Evolutionary conservation across 2,797 vertebrate species (phyloP), one percentile per base, ranked within the genome.

Genomic region (Sebastolobus alascanus): DNA sequence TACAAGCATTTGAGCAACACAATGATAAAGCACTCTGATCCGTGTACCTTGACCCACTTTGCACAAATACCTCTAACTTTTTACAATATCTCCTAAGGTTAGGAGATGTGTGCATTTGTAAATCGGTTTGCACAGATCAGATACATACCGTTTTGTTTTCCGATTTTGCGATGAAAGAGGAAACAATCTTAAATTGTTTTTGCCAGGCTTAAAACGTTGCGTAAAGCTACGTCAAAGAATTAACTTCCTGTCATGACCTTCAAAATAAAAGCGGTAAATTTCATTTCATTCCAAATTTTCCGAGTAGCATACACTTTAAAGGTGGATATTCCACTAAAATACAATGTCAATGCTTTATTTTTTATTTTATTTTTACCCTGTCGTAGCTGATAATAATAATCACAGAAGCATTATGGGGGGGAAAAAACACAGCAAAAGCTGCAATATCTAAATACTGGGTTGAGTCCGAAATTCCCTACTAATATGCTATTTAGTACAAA

Each of bases 181-280:
- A 50, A 16, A 37, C 16, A 40, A 35, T 13, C n/a, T 1, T 18
- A 10, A 27, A 13, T 31, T 25, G 25, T 4, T 38, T 52, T 3
- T 6, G 38, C 1, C 4, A 46, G 2, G 2, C 6, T 69, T 8
- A 46, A 46, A 46, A 46, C 14, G 16, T 78, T 54, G 13, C n/a
- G 20, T 56, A 50, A 68, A 22, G 18, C 7, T 59, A 4, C 38
- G 9, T 55, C 13, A 50, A 31, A 52, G 4, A 37, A 11, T 38
- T 3, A 4, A 5, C 46, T 64, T 85, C 70, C 65, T 77, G 43
- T 6, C 38, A 13, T 13, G 25, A 22, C 43, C 43, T 91, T 90
- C 85, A 90, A 90, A 88, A 86, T 89, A 90, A 93, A 84, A 90
- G 77, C 35, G 13, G 16, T 7, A 13, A 6, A 13, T 31, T 61